Percentiles rank a stretch among this genome's conserved stretches.
Evolutionary conservation across 2,797 vertebrate species (phyloP).

Genomic region (Erpetoichthys calabaricus): DNA sequence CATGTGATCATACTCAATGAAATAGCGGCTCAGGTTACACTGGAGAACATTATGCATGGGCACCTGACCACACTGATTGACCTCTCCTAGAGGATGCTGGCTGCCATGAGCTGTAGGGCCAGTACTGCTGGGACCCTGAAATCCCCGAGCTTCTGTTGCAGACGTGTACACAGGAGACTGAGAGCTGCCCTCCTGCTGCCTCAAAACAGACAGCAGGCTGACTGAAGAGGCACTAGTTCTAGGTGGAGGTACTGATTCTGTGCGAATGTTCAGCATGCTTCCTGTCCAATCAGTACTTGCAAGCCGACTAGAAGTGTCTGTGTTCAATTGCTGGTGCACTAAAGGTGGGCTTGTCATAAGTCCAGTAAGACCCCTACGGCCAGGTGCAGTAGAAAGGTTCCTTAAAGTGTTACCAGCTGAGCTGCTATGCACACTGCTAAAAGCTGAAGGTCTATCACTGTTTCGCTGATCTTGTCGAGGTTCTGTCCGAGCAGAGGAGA

Average conservation of each 20-base stretch:
- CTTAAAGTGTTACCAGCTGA: constrained; percentile 67
- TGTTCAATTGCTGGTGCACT: constrained; percentile 46
- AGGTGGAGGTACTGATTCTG: constrained; percentile 72
- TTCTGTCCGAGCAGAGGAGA: constrained; percentile 81
- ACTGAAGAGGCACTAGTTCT: constrained; percentile 88
- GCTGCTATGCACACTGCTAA: constrained; percentile 90
- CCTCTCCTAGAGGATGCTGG: constrained; percentile 55
- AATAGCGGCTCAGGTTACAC: constrained; percentile 93
- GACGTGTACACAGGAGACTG: constrained; percentile 90
- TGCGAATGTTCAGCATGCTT: constrained; percentile 71
- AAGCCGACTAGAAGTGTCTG: constrained; percentile 53
- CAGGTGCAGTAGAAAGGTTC: constrained; percentile 62
- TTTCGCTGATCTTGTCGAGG: constrained; percentile 64
- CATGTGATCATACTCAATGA: constrained; percentile 90
- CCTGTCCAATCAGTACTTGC: constrained; percentile 75
- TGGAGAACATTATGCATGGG: constrained; percentile 87
- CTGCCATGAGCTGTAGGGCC: constrained; percentile 57
- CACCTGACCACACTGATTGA: constrained; percentile 53
- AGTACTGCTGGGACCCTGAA: constrained; percentile 47
- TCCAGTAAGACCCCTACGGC: constrained; percentile 53
- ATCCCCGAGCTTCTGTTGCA: constrained; percentile 80
- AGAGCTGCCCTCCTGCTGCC: constrained; percentile 81
- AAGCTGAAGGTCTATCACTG: constrained; percentile 80
- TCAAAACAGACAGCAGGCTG: constrained; percentile 78
- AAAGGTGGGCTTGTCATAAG: constrained; percentile 54